Percentiles rank a stretch among this genome's conserved stretches.
These are phyloP conservation scores for Phthorimaea operculella DNA, from an alignment of 1,140 invertebrate species.

Conservation along the genomic window DNA sequence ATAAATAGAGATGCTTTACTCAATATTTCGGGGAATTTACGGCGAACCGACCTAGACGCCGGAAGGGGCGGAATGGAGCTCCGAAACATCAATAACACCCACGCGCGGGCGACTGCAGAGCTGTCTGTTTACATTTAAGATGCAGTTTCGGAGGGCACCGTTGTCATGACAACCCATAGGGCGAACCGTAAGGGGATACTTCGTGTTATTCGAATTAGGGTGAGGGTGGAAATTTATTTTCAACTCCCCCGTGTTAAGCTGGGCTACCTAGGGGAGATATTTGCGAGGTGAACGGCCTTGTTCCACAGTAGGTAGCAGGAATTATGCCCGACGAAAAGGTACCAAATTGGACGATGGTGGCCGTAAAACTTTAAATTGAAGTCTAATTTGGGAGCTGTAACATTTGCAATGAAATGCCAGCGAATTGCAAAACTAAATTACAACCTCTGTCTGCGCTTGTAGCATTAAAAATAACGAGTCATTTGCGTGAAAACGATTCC, in stretches of 20 bases:
- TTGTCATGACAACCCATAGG: slow-evolving; percentile 50
- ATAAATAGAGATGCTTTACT: slow-evolving; percentile 42
- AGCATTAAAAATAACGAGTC: background rate
- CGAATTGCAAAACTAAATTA: background rate
- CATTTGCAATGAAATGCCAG: slow-evolving; percentile 4
- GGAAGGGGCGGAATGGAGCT: slow-evolving; percentile 22
- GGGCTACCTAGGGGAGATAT: slow-evolving; percentile 50
- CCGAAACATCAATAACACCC: slow-evolving; percentile 21
- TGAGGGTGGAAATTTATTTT: slow-evolving; percentile 60
- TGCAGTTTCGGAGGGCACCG: slow-evolving; percentile 44
- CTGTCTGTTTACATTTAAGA: slow-evolving; percentile 6
- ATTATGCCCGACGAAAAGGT: slow-evolving; percentile 18
- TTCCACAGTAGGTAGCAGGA: slow-evolving; percentile 32
- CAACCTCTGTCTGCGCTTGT: background rate
- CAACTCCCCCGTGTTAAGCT: slow-evolving; percentile 39
- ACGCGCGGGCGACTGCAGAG: slow-evolving; percentile 3
- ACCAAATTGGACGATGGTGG: slow-evolving; percentile 1
- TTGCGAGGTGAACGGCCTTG: slow-evolving; percentile 58
- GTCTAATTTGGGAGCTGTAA: slow-evolving; percentile 1
- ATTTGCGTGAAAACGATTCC: background rate
- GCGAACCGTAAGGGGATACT: slow-evolving; percentile 51
- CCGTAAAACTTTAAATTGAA: slow-evolving; percentile 3
- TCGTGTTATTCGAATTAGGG: slow-evolving; percentile 49
- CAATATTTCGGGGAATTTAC: slow-evolving; percentile 40
- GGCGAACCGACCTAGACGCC: slow-evolving; percentile 19